These are phyloP conservation scores for Isichthys henryi DNA, from an alignment of 2,113 vertebrate genomes.

Conservation along the genomic window DNA sequence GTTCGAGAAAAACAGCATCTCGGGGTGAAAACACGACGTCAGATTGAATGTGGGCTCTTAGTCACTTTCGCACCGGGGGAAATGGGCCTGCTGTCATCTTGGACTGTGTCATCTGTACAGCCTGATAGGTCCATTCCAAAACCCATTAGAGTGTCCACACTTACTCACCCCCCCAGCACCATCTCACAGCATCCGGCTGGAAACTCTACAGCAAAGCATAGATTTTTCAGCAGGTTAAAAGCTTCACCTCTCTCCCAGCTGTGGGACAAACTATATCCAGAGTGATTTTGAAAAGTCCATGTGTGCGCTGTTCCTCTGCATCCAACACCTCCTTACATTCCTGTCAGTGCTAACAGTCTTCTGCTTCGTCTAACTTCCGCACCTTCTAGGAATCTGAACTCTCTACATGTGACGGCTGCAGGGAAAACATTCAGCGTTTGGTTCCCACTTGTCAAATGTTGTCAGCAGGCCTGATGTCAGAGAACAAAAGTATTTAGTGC, in stretches of 20 bases:
- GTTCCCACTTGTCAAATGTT: background rate
- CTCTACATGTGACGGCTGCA: background rate
- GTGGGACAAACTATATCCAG: background rate
- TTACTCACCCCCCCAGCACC: background rate
- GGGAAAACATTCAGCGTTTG: background rate
- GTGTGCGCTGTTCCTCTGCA: background rate
- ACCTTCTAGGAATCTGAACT: background rate
- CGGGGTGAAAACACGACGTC: background rate
- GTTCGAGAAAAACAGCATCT: background rate
- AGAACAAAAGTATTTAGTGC: background rate
- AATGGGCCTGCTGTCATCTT: constrained; percentile 11
- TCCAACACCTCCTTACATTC: background rate
- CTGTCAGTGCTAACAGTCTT: background rate
- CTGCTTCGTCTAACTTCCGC: background rate
- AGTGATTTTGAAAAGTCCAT: background rate
- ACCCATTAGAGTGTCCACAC: constrained; percentile 9
- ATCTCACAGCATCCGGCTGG: constrained; percentile 11
- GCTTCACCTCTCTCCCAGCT: background rate
- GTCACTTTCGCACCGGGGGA: background rate
- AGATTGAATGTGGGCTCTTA: constrained; percentile 9
- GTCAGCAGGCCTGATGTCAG: background rate
- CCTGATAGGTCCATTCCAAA: constrained; percentile 13
- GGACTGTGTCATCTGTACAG: constrained; percentile 19
- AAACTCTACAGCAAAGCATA: constrained; percentile 15
- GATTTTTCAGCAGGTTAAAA: background rate